Conservation (phyloP, 2,113 vertebrate genomes). For the Colistium nudipinnis region DNA sequence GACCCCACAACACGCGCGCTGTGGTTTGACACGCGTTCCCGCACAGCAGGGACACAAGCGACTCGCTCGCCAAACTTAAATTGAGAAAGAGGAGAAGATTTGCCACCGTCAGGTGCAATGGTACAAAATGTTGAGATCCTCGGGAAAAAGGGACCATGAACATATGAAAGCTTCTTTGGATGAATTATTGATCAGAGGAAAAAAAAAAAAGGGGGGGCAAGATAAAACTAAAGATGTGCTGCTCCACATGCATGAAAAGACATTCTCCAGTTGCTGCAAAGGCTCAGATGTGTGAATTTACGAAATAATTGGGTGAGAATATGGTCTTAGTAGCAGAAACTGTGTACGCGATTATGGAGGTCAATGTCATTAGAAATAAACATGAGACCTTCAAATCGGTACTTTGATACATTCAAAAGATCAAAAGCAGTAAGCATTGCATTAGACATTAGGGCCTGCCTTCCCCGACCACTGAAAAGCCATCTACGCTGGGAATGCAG, state of each 20-base stretch:
- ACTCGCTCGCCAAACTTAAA: slow-evolving; percentile 18
- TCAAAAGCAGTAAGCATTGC: slow-evolving; percentile 2
- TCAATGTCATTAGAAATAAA: slow-evolving; percentile 8
- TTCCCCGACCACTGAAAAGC: slow-evolving; percentile 26
- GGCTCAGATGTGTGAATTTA: not conserved
- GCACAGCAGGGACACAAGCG: not conserved
- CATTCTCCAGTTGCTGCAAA: not conserved
- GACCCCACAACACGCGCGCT: slow-evolving; percentile 1
- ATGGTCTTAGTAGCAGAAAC: not conserved
- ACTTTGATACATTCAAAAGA: slow-evolving; percentile 16
- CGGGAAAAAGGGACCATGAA: not conserved
- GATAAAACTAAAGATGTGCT: not conserved
- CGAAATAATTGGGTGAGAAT: not conserved
- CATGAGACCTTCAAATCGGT: not conserved
- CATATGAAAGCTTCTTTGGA: not conserved
- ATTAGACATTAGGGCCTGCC: not conserved
- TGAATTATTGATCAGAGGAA: slow-evolving; percentile 20
- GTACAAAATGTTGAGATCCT: slow-evolving; percentile 1
- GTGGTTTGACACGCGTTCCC: slow-evolving; percentile 3
- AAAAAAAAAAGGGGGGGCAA: not conserved
- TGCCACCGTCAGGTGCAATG: slow-evolving; percentile 6
- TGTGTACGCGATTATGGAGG: not conserved
- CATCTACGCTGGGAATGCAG: slow-evolving; percentile 28
- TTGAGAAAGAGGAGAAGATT: slow-evolving; percentile 17
- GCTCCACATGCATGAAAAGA: slow-evolving; percentile 2